These are phyloP conservation scores for Anguilla rostrata DNA, from an alignment of 2,113 vertebrate species.

Conservation along the genomic window DNA sequence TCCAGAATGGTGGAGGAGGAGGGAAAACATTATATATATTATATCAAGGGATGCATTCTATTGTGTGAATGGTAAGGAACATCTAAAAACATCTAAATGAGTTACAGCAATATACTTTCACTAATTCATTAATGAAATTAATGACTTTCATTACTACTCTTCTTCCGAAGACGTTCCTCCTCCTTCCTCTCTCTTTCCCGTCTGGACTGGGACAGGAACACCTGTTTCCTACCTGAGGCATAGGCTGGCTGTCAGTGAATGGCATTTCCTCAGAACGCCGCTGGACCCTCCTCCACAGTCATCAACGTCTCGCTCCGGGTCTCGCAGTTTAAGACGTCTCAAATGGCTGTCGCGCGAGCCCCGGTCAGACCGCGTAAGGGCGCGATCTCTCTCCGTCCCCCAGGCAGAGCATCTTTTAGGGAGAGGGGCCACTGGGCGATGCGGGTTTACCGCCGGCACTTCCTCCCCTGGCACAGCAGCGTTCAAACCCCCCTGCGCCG, in stretches of 20 bases:
- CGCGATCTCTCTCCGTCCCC: neutral
- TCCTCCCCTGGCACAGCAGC: neutral
- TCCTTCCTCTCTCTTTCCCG: neutral
- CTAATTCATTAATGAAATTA: neutral
- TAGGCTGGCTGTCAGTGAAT: neutral
- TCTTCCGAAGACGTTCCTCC: neutral
- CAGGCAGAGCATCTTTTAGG: neutral
- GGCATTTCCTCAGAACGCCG: constrained; percentile 6
- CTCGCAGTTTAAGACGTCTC: neutral
- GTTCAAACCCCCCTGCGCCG: neutral
- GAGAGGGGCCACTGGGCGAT: neutral
- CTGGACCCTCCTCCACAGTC: neutral
- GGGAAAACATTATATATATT: neutral
- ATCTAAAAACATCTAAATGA: neutral
- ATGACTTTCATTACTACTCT: neutral
- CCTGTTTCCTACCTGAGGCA: neutral
- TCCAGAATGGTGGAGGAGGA: neutral
- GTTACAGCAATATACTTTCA: neutral
- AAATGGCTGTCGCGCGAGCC: neutral
- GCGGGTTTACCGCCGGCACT: neutral
- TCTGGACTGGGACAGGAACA: neutral
- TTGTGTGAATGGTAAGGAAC: neutral
- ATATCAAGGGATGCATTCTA: neutral
- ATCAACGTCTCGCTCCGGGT: neutral
- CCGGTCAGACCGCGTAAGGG: neutral